Percentiles rank a stretch among this genome's conserved stretches.
Evolutionary conservation across 92 coral and sea anemone species (phyloP).

Genomic region (Phymanthus crucifer): DNA sequence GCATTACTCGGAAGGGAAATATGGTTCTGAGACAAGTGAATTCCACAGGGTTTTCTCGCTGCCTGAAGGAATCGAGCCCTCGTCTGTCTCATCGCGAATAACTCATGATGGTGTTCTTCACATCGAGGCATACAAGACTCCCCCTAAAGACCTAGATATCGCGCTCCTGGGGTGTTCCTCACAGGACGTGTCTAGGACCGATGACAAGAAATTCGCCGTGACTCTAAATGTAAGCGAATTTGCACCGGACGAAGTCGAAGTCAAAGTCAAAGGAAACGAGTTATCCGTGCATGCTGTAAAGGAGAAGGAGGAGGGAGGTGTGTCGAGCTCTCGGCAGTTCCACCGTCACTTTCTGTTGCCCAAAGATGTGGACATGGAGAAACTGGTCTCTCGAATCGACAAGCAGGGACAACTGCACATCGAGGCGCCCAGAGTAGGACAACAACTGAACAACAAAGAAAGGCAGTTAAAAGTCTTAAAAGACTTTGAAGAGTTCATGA

Average conservation of each 20-base stretch:
- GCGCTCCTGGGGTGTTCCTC: constrained; percentile 58
- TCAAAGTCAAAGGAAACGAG: constrained; percentile 81
- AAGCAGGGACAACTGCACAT: constrained; percentile 84
- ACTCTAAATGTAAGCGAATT: constrained; percentile 79
- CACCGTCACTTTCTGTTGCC: constrained; percentile 91
- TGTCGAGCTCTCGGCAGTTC: constrained; percentile 74
- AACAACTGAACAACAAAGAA: constrained; percentile 50
- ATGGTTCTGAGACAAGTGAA: constrained; percentile 85
- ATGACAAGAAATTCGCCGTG: constrained; percentile 82
- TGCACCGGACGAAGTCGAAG: constrained; percentile 81
- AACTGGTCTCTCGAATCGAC: constrained; percentile 69
- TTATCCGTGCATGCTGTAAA: constrained; percentile 77
- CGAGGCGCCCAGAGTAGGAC: constrained; percentile 68
- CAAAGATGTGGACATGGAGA: constrained; percentile 79
- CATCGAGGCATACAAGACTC: constrained; percentile 71
- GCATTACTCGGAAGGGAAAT: constrained; percentile 83
- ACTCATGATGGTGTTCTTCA: constrained; percentile 88
- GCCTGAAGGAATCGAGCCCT: constrained; percentile 82
- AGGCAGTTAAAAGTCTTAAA: constrained; percentile 53
- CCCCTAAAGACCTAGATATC: constrained; percentile 41
- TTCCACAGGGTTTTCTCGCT: constrained; percentile 85
- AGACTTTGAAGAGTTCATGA: constrained; percentile 1
- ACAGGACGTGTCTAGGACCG: constrained; percentile 82
- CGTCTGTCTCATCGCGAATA: constrained; percentile 75
- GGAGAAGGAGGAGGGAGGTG: constrained; percentile 81